Conservation (phyloP, 2,797 vertebrate species). For the Monodelphis domestica region DNA sequence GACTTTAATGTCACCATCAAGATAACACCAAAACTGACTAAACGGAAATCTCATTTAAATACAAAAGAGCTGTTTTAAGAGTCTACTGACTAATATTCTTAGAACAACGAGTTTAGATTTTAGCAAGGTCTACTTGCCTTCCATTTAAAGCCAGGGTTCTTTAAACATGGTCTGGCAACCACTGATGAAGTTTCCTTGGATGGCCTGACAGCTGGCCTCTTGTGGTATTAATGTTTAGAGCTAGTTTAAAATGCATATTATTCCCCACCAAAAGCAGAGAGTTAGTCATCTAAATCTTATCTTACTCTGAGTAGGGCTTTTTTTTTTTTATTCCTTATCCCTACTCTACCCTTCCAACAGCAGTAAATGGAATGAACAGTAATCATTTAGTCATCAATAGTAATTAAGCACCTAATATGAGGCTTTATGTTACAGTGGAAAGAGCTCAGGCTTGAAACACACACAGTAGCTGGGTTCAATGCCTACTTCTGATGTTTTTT, state of each 20-base stretch:
- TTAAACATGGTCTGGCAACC: not conserved
- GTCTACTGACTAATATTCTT: slow-evolving; percentile 1
- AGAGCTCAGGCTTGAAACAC: not conserved
- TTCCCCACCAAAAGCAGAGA: not conserved
- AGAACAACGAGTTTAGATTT: not conserved
- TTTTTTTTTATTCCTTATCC: not conserved
- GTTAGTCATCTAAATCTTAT: not conserved
- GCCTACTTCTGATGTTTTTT: not conserved
- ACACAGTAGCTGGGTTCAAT: not conserved
- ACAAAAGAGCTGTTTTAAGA: not conserved
- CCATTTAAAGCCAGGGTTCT: not conserved
- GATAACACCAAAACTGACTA: not conserved
- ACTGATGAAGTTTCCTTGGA: not conserved
- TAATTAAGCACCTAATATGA: not conserved
- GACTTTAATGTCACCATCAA: not conserved
- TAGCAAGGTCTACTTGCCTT: not conserved
- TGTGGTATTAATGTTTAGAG: not conserved
- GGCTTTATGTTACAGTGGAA: not conserved
- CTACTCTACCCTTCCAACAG: not conserved
- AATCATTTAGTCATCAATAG: not conserved
- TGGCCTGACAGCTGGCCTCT: not conserved
- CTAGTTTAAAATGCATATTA: not conserved
- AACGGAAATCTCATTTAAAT: not conserved
- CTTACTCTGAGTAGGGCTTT: not conserved
- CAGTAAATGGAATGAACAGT: not conserved